Base-by-base conservation (phyloP, 2,113 vertebrate genomes). In the Columba livia region DNA sequence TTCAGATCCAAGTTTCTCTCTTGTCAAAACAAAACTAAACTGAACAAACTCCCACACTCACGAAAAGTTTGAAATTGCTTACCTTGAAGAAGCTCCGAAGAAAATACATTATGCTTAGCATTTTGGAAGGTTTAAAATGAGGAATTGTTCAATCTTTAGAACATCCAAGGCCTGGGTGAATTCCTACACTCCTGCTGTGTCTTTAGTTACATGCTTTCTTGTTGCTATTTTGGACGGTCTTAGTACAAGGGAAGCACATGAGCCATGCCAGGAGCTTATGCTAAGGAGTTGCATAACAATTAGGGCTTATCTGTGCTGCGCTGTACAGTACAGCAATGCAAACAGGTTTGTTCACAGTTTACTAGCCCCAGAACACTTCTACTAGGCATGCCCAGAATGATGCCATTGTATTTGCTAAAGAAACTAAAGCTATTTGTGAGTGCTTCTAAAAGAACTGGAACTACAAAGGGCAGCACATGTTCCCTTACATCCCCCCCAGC, bases 31-130 rank as follows among this genome's bases (percentile, higher is more conserved):
- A 89, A 84, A 94, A 88, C 69, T 29, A 90, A 94, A 79, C 60
- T 73, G 71, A 95, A 77, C 85, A 65, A 92, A 88, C 87, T 91
- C 79, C 86, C 78, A 90, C 73, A 81, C 81, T 74, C 53, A 91
- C 77, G 78, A 97, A 96, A 97, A 96, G 81, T 97, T 94, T 78
- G 86, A 97, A 96, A 97, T 85, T 25, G 50, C 97, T 98, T 98
- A 99, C 98, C 98, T 98, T 98, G 94, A 99, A 98, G 97, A 99
- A 98, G 91, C 98, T 97, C 88, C 98, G 98, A 80, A 99, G 98
- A 89, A 99, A 99, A 97, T 97, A 98, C 97, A 98, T 93, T 81
- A 98, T 94, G 90, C 98, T 97, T 73, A 99, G 97, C 98, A 98
- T 99, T 97, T 97, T 98, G 97, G 94, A 94, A 57, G 85, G 58